These are phyloP conservation scores for Lordiphosa fenestrarum DNA, from an alignment of 2,888 invertebrate species.

Conservation along the genomic window DNA sequence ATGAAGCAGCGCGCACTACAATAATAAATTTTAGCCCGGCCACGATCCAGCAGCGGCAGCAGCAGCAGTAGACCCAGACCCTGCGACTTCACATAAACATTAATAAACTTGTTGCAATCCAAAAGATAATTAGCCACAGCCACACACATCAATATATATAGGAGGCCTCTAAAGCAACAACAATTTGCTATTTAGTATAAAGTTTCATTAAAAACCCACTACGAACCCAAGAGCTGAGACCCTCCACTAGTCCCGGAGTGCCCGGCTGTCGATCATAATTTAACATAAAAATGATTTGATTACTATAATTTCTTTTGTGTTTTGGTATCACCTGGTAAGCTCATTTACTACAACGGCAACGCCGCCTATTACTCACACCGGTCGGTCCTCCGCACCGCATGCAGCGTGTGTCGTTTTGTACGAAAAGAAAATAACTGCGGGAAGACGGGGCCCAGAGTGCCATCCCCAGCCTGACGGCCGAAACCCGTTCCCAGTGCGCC, in stretches of 20 bases:
- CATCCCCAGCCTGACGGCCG: conserved; percentile 21
- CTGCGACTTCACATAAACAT: conserved; percentile 60
- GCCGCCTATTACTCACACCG: conserved; percentile 78
- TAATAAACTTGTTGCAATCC: conserved; percentile 75
- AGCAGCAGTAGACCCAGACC: conserved; percentile 12
- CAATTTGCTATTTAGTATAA: conserved; percentile 72
- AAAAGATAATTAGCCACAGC: conserved; percentile 70
- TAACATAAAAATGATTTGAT: conserved; percentile 75
- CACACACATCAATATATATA: conserved; percentile 18
- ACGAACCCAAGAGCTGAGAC: conserved; percentile 5
- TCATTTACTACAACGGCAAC: conserved; percentile 76
- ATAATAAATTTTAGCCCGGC: conserved; percentile 68
- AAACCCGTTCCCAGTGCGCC: conserved; percentile 44
- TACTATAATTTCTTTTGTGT: conserved; percentile 75
- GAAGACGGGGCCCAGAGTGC: conserved; percentile 34
- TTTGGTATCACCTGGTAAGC: conserved; percentile 77
- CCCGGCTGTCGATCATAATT: conserved; percentile 75
- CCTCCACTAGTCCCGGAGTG: conserved; percentile 27
- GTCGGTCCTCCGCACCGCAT: conserved; percentile 62
- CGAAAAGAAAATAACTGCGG: conserved; percentile 41
- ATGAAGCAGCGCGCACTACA: conserved; percentile 55
- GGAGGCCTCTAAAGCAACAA: conserved; percentile 35
- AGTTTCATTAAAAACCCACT: conserved; percentile 71
- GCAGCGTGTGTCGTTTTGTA: conserved; percentile 76
- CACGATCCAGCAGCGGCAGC: conserved; percentile 35